A percentile compares a stretch with the other conserved stretches of the same genome.
Evolutionary conservation across 2,888 invertebrate genomes (phyloP).

Genomic region (Heliconius sara): DNA sequence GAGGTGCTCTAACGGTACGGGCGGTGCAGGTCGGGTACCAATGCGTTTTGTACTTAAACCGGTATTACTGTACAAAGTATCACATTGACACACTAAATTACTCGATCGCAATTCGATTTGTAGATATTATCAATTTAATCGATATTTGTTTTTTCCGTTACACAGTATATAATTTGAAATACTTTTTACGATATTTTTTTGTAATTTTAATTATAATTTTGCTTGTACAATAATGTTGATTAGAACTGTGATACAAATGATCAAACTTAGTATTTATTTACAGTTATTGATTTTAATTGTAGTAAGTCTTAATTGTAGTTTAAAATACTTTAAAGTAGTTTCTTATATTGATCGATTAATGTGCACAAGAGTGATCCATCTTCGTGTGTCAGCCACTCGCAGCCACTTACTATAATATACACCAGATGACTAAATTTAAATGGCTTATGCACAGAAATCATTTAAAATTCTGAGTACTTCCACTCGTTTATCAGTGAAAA

Average conservation of each 20-base stretch:
- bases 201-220: not conserved
- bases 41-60: constrained; percentile 46
- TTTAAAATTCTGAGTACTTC: constrained; percentile 8
- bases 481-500: not conserved
- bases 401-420: not conserved
- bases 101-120: constrained; percentile 25
- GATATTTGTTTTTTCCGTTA: constrained; percentile 16
- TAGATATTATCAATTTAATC: constrained; percentile 24
- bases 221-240: not conserved
- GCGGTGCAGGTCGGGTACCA: constrained; percentile 44
- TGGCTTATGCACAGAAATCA: not conserved
- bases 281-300: constrained; percentile 4
- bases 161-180: not conserved
- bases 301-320: not conserved
- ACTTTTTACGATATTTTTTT: not conserved
- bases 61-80: constrained; percentile 43
- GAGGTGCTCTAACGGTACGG: constrained; percentile 41
- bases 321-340: constrained; percentile 23
- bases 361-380: constrained; percentile 12
- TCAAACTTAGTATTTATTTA: not conserved
- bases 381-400: not conserved
- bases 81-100: constrained; percentile 39
- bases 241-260: not conserved
- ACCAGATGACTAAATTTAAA: not conserved
- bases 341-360: constrained; percentile 20